Base-by-base conservation (phyloP, 1,140 invertebrate species). In the Ptiloglossa arizonensis region DNA sequence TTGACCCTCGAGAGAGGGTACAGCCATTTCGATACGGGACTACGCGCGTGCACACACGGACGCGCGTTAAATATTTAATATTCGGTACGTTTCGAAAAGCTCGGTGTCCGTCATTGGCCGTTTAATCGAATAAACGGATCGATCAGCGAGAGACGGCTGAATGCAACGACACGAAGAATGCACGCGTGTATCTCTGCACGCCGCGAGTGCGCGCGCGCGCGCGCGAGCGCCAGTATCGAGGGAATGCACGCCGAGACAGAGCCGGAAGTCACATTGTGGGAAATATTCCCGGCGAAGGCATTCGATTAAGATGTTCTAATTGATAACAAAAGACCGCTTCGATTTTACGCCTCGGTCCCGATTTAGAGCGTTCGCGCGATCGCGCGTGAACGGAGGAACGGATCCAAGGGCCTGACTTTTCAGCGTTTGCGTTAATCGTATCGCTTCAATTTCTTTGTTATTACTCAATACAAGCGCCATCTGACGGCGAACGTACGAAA, bases 31-130 rank as follows among this genome's bases (percentile, higher is more conserved):
- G 17, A 46, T 64, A 44, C 15, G 4, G 24, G 32, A 0, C 38
- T 44, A 22, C 29, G 35, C 66, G n/a, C 13, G 38, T 29, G 15
- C 2, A 22, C 29, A 35, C 66, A n/a, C 6, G 38, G 27, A 13
- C 2, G 8, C 13, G 13, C 29, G 29, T n/a, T 59, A 77, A 82
- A 75, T 81, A 71, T 66, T 82, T 82, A 77, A 82, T 76, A 70
- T 50, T 77, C 29, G 13, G 27, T 54, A 44, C 11, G 29, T 56
- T 77, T 50, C 5, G 46, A 59, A 64, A 82, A 77, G 54, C 32
- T 38, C 41, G 41, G 50, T 50, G 52, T 15, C n/a, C 38, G 19
- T 82, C 52, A 71, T 72, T 68, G 41, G 48, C 32, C 67, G 27
- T 66, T 77, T 83, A 77, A 78, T 78, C 73, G 48, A 68, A 72